Percentiles rank a stretch among this genome's conserved stretches.
Conservation (phyloP, 2,888 invertebrate genomes). For the Linyphia triangularis region DNA sequence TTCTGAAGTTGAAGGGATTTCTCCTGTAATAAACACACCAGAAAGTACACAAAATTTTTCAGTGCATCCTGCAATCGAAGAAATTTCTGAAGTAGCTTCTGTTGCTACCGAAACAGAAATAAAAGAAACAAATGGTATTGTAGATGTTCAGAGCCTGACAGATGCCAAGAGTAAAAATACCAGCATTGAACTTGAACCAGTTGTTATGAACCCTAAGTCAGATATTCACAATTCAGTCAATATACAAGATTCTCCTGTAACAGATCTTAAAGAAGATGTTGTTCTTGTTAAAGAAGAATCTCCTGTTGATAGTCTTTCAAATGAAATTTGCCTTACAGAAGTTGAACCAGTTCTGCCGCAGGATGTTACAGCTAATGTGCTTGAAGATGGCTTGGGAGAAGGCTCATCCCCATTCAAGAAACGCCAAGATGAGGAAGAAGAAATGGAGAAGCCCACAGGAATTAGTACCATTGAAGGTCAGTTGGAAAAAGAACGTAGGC, state of each 20-base stretch:
- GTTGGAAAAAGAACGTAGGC: constrained; percentile 65
- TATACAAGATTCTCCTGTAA: neutral
- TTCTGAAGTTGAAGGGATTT: neutral
- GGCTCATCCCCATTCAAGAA: constrained; percentile 20
- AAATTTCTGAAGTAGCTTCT: neutral
- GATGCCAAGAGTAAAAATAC: neutral
- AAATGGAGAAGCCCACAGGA: constrained; percentile 69
- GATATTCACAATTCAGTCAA: neutral
- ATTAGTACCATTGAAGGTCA: constrained; percentile 75
- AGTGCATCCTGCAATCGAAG: too few relatives aligned
- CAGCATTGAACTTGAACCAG: neutral
- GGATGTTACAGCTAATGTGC: neutral
- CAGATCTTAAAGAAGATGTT: neutral
- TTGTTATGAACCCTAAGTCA: neutral
- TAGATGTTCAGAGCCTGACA: neutral
- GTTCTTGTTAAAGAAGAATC: constrained; percentile 1
- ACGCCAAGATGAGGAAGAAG: constrained; percentile 67
- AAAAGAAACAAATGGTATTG: neutral
- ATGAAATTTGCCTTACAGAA: constrained; percentile 5
- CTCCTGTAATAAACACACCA: neutral
- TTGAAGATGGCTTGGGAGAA: neutral
- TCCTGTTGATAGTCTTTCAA: neutral
- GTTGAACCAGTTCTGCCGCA: neutral
- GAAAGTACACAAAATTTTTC: too few relatives aligned
- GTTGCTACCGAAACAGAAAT: neutral